Base-by-base conservation (phyloP, 92 coral and sea anemone genomes). In the Blastomussa wellsi region DNA sequence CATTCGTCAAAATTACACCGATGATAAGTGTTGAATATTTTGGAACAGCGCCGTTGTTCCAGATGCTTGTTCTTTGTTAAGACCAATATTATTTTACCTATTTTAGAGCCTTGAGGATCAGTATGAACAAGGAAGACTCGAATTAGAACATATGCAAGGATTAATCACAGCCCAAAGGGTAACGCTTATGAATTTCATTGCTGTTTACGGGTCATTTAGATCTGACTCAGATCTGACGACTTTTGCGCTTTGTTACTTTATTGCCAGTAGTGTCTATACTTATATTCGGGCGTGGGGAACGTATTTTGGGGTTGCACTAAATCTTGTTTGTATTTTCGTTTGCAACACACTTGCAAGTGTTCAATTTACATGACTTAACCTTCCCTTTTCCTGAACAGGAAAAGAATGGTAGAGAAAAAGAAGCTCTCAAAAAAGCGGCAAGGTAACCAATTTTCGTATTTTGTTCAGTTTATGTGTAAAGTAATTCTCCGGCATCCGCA, bases 401-500 rank as follows among this genome's bases (percentile, higher is more conserved):
- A 7, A 97, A 97, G 89, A 80, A 89, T 64, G 89, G 88, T 33
- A 79, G 95, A 78, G 99, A 97, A 85, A 97, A 97, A 74, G 98
- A 97, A 37, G 98, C 98, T 20, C 93, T 97, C 48, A 97, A 97
- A 78, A 97, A 94, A 84, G 99, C 99, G 19, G 98, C 99, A 13
- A 94, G 99, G 99, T 97, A 69, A n/a, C n/a, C n/a, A 70, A 55
- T 35, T 49, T 75, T 32, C 62, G 47, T 36, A 9, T 71, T 22
- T 24, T 59, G 66, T 29, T 66, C 72, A 41, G 44, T 41, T 41
- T 7, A 3, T 41, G 44, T 3, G 49, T 44, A 44, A 44, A 44
- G 49, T 44, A 44, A 13, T 52, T 55, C 7, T 55, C 64, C 14
- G 64, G 64, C 5, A 6, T 57, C 8, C 0, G 7, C 4, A 8